phyloP scores from a whole-genome alignment of 2,797 vertebrate genomes.

The Microctenopoma lineatum region DNA sequence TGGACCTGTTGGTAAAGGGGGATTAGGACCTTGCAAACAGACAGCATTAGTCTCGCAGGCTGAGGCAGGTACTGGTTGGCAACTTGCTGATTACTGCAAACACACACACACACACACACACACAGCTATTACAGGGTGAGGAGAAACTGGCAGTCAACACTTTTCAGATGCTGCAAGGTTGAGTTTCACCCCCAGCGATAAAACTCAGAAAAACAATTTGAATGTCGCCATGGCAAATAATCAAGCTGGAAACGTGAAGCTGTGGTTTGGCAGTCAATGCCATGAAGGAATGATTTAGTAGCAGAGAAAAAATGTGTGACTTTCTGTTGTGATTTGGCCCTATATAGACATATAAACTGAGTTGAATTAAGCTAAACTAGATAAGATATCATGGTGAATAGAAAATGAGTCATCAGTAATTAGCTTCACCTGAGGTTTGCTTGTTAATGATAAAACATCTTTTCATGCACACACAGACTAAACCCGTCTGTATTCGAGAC shows the following conservation, averaged over 20 bases:
- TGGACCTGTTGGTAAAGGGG: constrained; percentile 13
- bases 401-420: neutral
- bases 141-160: constrained; percentile 11
- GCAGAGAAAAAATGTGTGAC: no score
- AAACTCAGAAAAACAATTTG: constrained; percentile 44
- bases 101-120: constrained; percentile 45
- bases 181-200: neutral
- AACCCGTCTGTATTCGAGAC: neutral
- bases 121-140: constrained; percentile 24
- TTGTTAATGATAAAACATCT: neutral
- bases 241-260: constrained; percentile 10
- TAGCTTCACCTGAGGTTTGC: neutral
- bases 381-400: no score
- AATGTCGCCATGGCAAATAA: constrained; percentile 56
- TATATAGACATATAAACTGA: no score
- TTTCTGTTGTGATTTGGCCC: no score
- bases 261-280: neutral
- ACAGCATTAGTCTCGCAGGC: constrained; percentile 62
- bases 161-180: constrained; percentile 18
- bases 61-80: constrained; percentile 62
- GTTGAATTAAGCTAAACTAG: no score
- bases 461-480: neutral
- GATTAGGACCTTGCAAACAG: constrained; percentile 61
- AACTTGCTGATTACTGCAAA: constrained; percentile 50
- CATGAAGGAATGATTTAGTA: no score